Percentiles rank a stretch among this genome's conserved stretches.
These are phyloP conservation scores for Brevimyrus niger DNA, from an alignment of 2,113 vertebrate genomes.

Conservation along the genomic window DNA sequence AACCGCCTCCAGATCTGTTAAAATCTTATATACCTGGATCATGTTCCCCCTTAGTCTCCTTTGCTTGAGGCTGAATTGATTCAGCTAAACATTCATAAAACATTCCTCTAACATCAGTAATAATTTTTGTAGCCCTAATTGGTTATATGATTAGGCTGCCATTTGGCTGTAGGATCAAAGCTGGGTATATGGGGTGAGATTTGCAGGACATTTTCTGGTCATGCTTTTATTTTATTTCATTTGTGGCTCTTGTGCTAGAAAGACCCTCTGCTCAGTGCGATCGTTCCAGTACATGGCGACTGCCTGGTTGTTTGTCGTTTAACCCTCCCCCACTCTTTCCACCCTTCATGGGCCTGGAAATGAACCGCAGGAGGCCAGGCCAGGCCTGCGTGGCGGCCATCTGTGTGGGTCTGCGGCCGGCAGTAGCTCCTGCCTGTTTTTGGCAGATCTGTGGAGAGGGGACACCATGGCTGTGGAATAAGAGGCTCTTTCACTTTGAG, in stretches of 20 bases:
- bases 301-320: not conserved
- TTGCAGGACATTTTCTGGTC: not conserved
- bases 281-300: not conserved
- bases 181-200: not conserved
- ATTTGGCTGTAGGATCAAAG: not conserved
- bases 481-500: not conserved
- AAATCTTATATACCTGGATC: too few species aligned
- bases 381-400: not conserved
- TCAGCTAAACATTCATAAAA: too few species aligned
- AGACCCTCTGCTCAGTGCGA: not conserved
- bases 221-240: not conserved
- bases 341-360: not conserved
- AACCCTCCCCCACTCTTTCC: not conserved
- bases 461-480: not conserved
- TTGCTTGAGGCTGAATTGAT: too few species aligned
- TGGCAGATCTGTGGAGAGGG: not conserved
- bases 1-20: too few species aligned
- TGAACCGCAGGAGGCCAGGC: not conserved
- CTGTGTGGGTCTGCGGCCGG: not conserved
- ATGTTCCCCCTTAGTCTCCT: too few species aligned
- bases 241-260: not conserved
- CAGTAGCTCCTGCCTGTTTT: not conserved
- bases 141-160: not conserved
- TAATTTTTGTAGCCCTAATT: not conserved
- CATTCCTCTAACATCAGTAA: too few species aligned